Percentiles rank a stretch among this genome's conserved stretches.
Evolutionary conservation across 2,888 invertebrate species (phyloP).

Genomic region (Dicyrtoma fusca): DNA sequence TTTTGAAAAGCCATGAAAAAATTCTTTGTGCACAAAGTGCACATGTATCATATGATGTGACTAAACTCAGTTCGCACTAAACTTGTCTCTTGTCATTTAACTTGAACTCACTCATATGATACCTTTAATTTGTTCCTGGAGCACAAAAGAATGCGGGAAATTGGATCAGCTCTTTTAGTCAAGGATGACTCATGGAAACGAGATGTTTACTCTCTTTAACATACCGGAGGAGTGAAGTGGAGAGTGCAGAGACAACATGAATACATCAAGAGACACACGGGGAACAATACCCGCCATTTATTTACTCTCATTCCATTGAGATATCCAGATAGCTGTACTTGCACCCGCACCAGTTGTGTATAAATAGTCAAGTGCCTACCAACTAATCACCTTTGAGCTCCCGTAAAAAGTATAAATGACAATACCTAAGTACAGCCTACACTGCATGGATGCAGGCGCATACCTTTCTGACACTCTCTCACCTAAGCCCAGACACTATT

Average conservation of each 20-base stretch:
- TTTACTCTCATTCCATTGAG: too few species aligned
- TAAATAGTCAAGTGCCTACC: not conserved
- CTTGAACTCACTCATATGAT: constrained; percentile 10
- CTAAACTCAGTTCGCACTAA: not conserved
- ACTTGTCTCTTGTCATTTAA: constrained; percentile 13
- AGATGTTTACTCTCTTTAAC: not conserved
- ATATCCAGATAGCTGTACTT: too few species aligned
- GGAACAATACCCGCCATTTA: too few species aligned
- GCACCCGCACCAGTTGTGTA: too few species aligned
- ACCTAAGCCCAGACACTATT: too few species aligned
- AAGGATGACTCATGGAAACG: constrained; percentile 3
- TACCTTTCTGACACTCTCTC: too few species aligned
- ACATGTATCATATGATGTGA: not conserved
- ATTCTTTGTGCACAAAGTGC: not conserved
- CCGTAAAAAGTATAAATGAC: too few species aligned
- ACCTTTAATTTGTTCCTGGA: constrained; percentile 20
- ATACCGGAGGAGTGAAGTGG: too few species aligned
- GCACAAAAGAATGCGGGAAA: constrained; percentile 14
- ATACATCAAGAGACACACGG: too few species aligned
- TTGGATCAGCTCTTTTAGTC: constrained; percentile 15
- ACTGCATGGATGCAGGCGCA: too few species aligned
- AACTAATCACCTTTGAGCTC: constrained; percentile 21
- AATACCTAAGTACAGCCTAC: too few species aligned
- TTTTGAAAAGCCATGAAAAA: not conserved
- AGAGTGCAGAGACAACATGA: too few species aligned